Evolutionary conservation across 2,797 vertebrate species (phyloP).

Genomic region (Harpagifer antarcticus): DNA sequence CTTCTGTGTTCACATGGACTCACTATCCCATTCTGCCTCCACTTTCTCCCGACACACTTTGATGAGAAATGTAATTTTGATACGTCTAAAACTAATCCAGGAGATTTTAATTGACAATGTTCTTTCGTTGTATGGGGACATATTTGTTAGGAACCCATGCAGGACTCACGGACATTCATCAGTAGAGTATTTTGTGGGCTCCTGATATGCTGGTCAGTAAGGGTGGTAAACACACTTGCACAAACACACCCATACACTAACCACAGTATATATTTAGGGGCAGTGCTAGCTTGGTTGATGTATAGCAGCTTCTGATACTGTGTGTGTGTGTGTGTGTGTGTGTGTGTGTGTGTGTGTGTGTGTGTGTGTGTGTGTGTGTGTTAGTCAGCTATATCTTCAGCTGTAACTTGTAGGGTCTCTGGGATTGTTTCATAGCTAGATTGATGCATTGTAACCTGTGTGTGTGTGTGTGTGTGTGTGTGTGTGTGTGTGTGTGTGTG

Average conservation of each 20-base stretch:
- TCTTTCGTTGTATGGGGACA: too few relatives aligned
- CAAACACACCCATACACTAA: not conserved
- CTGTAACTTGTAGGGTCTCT: conserved; percentile 50
- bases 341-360: not conserved
- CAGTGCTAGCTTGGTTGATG: conserved; percentile 48
- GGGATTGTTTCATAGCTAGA: conserved; percentile 53
- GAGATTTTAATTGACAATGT: too few relatives aligned
- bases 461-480: too few relatives aligned
- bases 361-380: conserved; percentile 14
- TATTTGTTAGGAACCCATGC: too few relatives aligned
- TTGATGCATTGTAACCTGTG: conserved; percentile 59
- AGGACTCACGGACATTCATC: not conserved
- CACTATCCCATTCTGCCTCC: too few relatives aligned
- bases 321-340: not conserved
- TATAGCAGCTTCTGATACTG: conserved; percentile 37
- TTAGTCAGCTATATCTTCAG: conserved; percentile 44
- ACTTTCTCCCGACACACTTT: too few relatives aligned
- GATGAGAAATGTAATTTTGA: too few relatives aligned
- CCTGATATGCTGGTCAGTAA: conserved; percentile 20
- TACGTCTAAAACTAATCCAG: too few relatives aligned
- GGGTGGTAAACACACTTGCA: conserved; percentile 22
- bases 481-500: conserved; percentile 11
- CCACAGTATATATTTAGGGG: conserved; percentile 49
- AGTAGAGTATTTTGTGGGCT: conserved; percentile 14
- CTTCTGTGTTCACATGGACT: too few relatives aligned